phyloP scores from a whole-genome alignment of 2,797 vertebrate species.

The Coreius guichenoti region DNA sequence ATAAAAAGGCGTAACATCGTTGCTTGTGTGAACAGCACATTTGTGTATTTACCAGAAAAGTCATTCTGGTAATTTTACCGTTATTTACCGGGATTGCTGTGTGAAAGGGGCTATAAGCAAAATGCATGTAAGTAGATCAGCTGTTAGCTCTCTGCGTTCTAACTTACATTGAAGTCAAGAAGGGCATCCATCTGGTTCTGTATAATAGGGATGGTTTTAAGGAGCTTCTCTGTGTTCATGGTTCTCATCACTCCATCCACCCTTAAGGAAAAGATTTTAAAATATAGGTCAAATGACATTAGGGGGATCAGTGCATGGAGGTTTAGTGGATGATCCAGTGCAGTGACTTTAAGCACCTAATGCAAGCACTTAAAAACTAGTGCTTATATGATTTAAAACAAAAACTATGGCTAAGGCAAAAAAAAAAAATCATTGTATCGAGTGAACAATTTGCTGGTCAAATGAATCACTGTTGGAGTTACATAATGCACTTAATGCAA shows the following conservation, averaged over 20 bases:
- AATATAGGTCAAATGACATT: conserved; percentile 50
- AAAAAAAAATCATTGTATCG: neutral
- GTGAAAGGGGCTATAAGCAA: neutral
- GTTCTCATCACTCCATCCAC: conserved; percentile 99
- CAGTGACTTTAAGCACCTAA: conserved; percentile 19
- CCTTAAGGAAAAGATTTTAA: conserved; percentile 71
- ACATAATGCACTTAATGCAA: conserved; percentile 31
- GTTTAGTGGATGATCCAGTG: conserved; percentile 24
- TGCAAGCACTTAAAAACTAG: neutral
- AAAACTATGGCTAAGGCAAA: conserved; percentile 6
- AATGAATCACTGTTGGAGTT: conserved; percentile 29
- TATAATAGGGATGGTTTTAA: conserved; percentile 99
- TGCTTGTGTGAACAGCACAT: neutral
- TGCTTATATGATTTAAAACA: neutral
- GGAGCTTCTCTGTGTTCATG: conserved; percentile 98
- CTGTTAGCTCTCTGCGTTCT: conserved; percentile 37
- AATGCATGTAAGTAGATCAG: neutral
- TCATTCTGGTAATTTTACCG: neutral
- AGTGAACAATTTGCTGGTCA: conserved; percentile 1
- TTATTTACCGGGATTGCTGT: neutral
- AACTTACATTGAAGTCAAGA: conserved; percentile 98
- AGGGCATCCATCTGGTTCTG: conserved; percentile 99
- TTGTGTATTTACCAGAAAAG: neutral
- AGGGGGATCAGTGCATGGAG: conserved; percentile 23
- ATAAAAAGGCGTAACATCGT: neutral